Evolutionary conservation across 2,888 invertebrate genomes (phyloP).

Genomic region (Oligia strigilis): DNA sequence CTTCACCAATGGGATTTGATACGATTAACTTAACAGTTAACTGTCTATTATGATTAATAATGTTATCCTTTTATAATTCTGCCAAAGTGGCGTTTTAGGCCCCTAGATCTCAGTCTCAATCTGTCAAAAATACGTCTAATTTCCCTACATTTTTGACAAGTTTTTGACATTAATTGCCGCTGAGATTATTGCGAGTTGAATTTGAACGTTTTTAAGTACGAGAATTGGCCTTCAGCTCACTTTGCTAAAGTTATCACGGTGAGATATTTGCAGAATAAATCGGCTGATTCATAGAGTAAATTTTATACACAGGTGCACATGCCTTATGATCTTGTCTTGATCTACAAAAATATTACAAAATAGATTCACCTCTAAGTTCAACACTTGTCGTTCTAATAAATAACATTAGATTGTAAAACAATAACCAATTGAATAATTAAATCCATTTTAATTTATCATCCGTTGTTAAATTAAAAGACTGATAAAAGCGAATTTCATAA

Average conservation of each 20-base stretch:
- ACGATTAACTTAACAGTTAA: too few relatives aligned
- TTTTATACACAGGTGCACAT: conserved; percentile 5
- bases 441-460: conserved; percentile 53
- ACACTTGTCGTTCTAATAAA: conserved; percentile 10
- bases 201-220: not conserved
- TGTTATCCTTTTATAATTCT: too few relatives aligned
- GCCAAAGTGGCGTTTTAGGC: too few relatives aligned
- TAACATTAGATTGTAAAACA: conserved; percentile 16
- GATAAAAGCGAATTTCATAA: conserved; percentile 88
- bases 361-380: conserved; percentile 9
- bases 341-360: not conserved
- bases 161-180: not conserved
- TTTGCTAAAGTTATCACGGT: not conserved
- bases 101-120: not conserved
- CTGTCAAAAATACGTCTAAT: not conserved
- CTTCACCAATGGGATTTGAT: too few relatives aligned
- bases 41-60: too few relatives aligned
- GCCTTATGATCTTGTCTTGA: conserved; percentile 7
- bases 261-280: too few relatives aligned
- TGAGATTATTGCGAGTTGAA: not conserved
- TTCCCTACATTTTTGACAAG: not conserved
- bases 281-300: not conserved
- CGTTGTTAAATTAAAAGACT: conserved; percentile 80
- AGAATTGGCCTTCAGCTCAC: not conserved
- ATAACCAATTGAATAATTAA: conserved; percentile 32